Conservation (phyloP, 2,113 vertebrate genomes). For the Nycticebus coucang region DNA sequence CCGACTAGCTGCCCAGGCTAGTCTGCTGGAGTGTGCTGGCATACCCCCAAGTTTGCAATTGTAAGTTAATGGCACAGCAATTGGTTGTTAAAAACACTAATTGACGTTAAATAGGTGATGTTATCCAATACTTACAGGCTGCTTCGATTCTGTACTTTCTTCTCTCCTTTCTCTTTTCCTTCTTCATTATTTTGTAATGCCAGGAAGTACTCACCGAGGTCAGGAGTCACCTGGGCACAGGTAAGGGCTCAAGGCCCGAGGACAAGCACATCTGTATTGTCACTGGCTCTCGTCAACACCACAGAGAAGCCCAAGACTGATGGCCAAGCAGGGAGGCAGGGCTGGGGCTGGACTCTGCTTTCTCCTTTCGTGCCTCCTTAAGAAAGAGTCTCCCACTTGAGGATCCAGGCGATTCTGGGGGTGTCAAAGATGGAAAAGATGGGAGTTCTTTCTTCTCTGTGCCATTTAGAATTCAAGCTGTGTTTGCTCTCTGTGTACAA, state of each 20-base stretch:
- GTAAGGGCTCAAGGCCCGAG: neutral
- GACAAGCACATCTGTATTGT: neutral
- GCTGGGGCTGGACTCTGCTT: too few species aligned
- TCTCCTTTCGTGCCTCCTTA: neutral
- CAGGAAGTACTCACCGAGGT: neutral
- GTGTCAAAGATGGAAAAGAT: neutral
- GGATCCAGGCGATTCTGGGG: neutral
- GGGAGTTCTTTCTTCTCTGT: neutral
- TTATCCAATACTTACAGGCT: slow-evolving; percentile 64
- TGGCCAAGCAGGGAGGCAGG: neutral
- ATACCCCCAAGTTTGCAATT: slow-evolving; percentile 69
- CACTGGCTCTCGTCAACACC: neutral
- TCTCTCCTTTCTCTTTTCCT: neutral
- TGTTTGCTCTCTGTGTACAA: neutral
- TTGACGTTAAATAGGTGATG: slow-evolving; percentile 71
- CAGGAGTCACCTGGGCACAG: neutral
- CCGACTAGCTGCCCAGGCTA: slow-evolving; percentile 39
- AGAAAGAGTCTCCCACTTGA: neutral
- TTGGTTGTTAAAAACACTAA: slow-evolving; percentile 78
- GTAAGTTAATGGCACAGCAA: slow-evolving; percentile 74
- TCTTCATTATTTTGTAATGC: neutral
- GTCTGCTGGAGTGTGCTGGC: slow-evolving; percentile 54
- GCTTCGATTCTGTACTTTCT: neutral
- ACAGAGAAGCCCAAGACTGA: neutral
- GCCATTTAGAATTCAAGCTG: neutral